Evolutionary conservation across 2,888 invertebrate genomes (phyloP).

Genomic region (Gari tellinella): DNA sequence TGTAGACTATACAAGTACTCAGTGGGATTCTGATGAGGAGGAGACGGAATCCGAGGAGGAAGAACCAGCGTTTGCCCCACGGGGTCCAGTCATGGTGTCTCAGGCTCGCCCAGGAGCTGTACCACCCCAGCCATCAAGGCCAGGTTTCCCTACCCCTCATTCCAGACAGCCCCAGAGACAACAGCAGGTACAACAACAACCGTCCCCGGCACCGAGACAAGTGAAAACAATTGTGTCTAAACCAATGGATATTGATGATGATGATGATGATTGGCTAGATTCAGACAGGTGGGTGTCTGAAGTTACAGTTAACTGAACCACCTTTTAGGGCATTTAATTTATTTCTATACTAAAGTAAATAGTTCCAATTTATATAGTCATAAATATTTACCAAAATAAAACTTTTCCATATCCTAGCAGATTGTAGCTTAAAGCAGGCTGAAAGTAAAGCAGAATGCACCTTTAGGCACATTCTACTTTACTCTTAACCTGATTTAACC

Average conservation of each 20-base stretch:
- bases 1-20: constrained; percentile 78
- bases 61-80: constrained; percentile 82
- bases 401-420: too few species aligned
- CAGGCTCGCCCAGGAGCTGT: constrained; percentile 40
- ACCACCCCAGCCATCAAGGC: constrained; percentile 39
- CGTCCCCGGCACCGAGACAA: constrained; percentile 56
- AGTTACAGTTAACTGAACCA: too few species aligned
- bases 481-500: too few species aligned
- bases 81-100: constrained; percentile 36
- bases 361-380: too few species aligned
- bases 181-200: constrained; percentile 34
- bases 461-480: too few species aligned
- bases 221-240: constrained; percentile 66
- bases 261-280: constrained; percentile 68
- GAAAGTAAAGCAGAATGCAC: too few species aligned
- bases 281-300: constrained; percentile 67
- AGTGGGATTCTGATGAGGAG: constrained; percentile 74
- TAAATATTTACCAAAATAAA: too few species aligned
- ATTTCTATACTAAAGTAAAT: too few species aligned
- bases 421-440: too few species aligned
- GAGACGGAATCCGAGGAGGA: constrained; percentile 88
- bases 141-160: constrained; percentile 47
- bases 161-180: constrained; percentile 8
- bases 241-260: constrained; percentile 62
- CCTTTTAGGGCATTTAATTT: too few species aligned